These are phyloP conservation scores for Theocolax elegans DNA, from an alignment of 1,140 invertebrate genomes.

Conservation along the genomic window DNA sequence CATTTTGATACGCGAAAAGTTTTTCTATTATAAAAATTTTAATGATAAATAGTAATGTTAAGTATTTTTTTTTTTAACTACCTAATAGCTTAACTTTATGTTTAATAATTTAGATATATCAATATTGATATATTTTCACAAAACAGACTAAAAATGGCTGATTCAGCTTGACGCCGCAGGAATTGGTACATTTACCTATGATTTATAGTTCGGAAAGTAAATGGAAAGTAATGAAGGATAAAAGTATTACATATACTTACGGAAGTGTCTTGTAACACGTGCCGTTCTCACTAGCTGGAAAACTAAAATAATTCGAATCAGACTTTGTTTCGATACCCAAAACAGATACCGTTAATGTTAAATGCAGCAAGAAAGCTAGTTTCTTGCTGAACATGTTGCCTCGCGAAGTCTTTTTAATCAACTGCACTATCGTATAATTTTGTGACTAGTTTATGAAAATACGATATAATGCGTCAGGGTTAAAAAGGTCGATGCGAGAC, in stretches of 20 bases:
- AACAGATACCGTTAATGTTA: background rate
- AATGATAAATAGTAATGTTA: too few relatives aligned
- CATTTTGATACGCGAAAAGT: too few relatives aligned
- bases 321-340: background rate
- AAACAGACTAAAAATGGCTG: too few relatives aligned
- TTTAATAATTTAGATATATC: too few relatives aligned
- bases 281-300: constrained; percentile 51
- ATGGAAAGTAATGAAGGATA: too few relatives aligned
- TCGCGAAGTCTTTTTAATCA: constrained; percentile 12
- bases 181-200: too few relatives aligned
- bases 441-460: constrained; percentile 18
- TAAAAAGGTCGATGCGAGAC: constrained; percentile 22
- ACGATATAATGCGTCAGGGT: constrained; percentile 18
- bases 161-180: too few relatives aligned
- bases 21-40: too few relatives aligned
- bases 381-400: constrained; percentile 20
- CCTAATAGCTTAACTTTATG: too few relatives aligned
- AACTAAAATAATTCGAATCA: constrained; percentile 12
- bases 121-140: too few relatives aligned
- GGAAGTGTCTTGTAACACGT: constrained; percentile 60
- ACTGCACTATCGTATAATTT: constrained; percentile 16
- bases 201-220: too few relatives aligned
- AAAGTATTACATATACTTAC: constrained; percentile 53
- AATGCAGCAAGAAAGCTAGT: background rate
- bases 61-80: too few relatives aligned